A percentile compares a stretch with the other conserved stretches of the same genome.
These are phyloP conservation scores for Zoanthus sansibaricus DNA, from an alignment of 92 coral and sea anemone species.

Conservation along the genomic window DNA sequence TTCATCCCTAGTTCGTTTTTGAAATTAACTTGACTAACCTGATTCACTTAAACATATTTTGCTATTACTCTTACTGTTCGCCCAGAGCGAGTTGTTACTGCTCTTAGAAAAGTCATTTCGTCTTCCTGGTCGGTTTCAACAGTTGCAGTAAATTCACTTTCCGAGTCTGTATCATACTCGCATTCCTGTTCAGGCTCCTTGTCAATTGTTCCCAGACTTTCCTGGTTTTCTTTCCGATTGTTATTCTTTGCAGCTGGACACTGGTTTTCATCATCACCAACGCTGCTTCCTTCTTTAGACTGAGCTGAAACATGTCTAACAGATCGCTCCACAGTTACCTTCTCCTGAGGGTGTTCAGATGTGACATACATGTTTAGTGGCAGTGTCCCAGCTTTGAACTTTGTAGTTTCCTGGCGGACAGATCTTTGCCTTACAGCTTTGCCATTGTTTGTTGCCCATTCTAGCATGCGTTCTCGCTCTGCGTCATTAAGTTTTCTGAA, in stretches of 20 bases:
- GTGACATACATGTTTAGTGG: conserved; percentile 54
- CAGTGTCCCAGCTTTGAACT: conserved; percentile 52
- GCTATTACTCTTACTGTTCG: conserved; percentile 1
- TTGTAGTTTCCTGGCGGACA: conserved; percentile 54
- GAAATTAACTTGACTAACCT: conserved; percentile 1
- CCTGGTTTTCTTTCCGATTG: not conserved
- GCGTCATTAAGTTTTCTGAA: not conserved
- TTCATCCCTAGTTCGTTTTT: conserved; percentile 1
- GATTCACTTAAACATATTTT: conserved; percentile 1
- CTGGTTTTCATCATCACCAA: not conserved
- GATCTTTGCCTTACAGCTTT: conserved; percentile 48
- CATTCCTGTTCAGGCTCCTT: not conserved
- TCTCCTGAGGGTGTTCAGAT: conserved; percentile 23
- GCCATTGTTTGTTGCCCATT: conserved; percentile 44
- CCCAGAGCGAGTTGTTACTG: conserved; percentile 25
- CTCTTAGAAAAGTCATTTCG: conserved; percentile 23
- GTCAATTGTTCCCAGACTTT: not conserved
- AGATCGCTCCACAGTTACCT: conserved; percentile 6
- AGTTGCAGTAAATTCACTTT: not conserved
- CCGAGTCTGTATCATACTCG: not conserved
- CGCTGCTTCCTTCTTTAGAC: not conserved
- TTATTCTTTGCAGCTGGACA: not conserved
- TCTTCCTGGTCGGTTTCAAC: conserved; percentile 19
- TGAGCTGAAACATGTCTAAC: conserved; percentile 1
- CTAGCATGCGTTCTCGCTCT: conserved; percentile 8